Percentiles rank a stretch among this genome's conserved stretches.
Evolutionary conservation across 2,888 invertebrate species (phyloP).

Genomic region (Tenthredo mesomela): DNA sequence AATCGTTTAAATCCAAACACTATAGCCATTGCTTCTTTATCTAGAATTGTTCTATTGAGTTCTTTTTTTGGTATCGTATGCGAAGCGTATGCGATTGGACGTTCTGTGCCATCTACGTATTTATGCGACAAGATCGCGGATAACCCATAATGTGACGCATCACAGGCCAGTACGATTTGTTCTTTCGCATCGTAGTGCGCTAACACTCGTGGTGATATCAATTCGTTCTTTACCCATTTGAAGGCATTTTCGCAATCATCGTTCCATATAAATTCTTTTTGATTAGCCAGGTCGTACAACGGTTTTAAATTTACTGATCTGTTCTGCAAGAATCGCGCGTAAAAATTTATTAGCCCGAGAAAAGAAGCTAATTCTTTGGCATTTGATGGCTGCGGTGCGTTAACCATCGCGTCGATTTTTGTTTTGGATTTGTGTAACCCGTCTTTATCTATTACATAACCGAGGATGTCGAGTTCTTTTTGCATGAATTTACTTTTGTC

Average conservation of each 20-base stretch:
- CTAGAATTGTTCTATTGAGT: slow-evolving; percentile 52
- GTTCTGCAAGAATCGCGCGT: slow-evolving; percentile 66
- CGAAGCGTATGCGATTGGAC: slow-evolving; percentile 53
- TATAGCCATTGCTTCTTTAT: slow-evolving; percentile 55
- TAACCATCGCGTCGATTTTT: too few species aligned
- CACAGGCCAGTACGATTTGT: slow-evolving; percentile 55
- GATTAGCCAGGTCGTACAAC: too few species aligned
- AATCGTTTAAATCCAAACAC: too few species aligned
- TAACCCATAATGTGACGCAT: slow-evolving; percentile 58
- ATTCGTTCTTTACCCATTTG: slow-evolving; percentile 56
- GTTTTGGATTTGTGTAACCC: too few species aligned
- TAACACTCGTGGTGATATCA: slow-evolving; percentile 53
- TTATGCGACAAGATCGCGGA: slow-evolving; percentile 51
- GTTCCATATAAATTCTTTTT: too few species aligned
- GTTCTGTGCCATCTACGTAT: slow-evolving; percentile 29
- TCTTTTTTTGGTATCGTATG: slow-evolving; percentile 54
- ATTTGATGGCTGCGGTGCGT: too few species aligned
- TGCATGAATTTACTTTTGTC: too few species aligned
- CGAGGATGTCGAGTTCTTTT: too few species aligned
- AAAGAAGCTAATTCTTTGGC: slow-evolving; percentile 59
- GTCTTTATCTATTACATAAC: too few species aligned
- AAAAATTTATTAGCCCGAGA: slow-evolving; percentile 68
- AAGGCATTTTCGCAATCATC: slow-evolving; percentile 49
- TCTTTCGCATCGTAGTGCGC: slow-evolving; percentile 57
- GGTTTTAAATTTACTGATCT: slow-evolving; percentile 57